Evolutionary conservation across 2,888 invertebrate species (phyloP), one percentile per base, ranked within the genome.

Genomic region (Norana najaformis): DNA sequence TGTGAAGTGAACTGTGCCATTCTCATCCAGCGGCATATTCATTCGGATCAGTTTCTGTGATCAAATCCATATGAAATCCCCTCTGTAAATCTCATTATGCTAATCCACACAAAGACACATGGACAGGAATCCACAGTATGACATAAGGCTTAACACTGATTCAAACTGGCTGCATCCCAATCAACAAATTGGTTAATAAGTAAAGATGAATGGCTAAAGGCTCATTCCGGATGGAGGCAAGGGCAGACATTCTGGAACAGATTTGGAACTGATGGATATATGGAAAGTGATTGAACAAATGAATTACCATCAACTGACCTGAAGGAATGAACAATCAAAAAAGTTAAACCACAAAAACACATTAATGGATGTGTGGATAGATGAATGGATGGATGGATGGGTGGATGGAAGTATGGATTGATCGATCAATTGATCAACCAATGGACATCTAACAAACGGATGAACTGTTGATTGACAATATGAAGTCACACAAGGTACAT

Each of bases 1-100:
- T 92, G 99, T 99, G 96, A 99, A 99, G 95, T 99, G 98, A 93
- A 99, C 99, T 95, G 98, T 98, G 92, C 98, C 97, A 94, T 99
- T 98, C 91, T 97, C 97, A 94, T 98, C 98, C 93, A 99, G 96
- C 90, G 99, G 99, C 99, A 99, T 99, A 95, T 99, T 99, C 99
- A 99, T 99, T 94, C 99, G 96, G 95, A 99, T 99, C 93, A 99
- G 96, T 96, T 98, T 99, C 96, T 95, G 85, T 36, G 0, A n/a
- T 2, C 69, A 69, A 69, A 69, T 69, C n/a, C 69, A 69, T n/a
- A 69, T 69, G 69, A 69, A 69, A 69, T 8, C 8, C n/a, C n/a
- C n/a, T n/a, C n/a, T n/a, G n/a, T n/a, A n/a, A n/a, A n/a, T n/a
- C n/a, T n/a, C n/a, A n/a, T n/a, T n/a, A n/a, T n/a, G n/a, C n/a